Percentiles rank a stretch among this genome's conserved stretches.
phyloP scores from a whole-genome alignment of 2,113 vertebrate species.

The Zosterops japonicus region DNA sequence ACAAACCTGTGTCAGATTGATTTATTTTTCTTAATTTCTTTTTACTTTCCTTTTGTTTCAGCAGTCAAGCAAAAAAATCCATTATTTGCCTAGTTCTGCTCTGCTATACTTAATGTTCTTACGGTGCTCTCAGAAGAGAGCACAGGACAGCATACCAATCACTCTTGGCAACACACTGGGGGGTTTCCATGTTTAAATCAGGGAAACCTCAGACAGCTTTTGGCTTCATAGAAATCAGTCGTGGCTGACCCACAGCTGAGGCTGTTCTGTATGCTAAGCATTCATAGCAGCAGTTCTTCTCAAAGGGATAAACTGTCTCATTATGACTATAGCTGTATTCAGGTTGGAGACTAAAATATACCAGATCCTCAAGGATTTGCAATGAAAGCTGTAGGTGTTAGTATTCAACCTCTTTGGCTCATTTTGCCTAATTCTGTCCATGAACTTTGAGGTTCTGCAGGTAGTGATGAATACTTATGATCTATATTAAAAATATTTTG shows the following conservation, averaged over 20 bases:
- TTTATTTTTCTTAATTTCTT: constrained; percentile 16
- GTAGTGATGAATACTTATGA: background rate
- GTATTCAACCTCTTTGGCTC: background rate
- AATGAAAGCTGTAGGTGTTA: background rate
- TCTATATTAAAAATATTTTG: background rate
- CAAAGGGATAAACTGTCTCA: background rate
- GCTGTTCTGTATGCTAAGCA: background rate
- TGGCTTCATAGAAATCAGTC: background rate
- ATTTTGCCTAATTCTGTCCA: background rate
- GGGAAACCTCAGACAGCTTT: background rate
- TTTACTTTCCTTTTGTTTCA: constrained; percentile 28
- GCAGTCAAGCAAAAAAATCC: background rate
- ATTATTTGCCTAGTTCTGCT: constrained; percentile 16
- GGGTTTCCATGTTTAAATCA: background rate
- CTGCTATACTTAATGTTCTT: background rate
- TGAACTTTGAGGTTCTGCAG: background rate
- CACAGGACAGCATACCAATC: background rate
- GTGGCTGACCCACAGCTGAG: accelerated
- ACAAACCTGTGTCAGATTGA: background rate
- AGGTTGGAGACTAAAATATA: background rate
- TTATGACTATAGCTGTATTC: background rate
- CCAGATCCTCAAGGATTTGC: background rate
- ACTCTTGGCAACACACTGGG: background rate
- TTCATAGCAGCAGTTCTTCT: background rate
- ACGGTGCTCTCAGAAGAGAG: background rate